Percentiles rank a stretch among this genome's conserved stretches.
Conservation (phyloP, 2,113 vertebrate genomes). For the Origma solitaria region DNA sequence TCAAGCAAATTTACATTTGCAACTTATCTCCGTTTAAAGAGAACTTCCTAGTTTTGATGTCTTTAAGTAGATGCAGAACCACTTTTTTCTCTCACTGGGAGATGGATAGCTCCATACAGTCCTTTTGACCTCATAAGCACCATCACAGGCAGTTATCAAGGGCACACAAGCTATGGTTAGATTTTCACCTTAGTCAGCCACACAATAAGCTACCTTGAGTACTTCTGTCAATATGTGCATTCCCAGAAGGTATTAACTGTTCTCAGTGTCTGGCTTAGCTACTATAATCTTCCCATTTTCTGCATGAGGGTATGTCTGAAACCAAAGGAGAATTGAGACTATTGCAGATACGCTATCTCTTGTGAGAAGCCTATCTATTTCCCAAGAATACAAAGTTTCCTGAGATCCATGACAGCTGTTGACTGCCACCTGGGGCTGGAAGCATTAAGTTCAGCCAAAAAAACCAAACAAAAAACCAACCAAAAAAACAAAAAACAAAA, state of each 20-base stretch:
- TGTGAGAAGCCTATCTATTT: neutral
- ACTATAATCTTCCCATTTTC: neutral
- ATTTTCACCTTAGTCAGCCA: neutral
- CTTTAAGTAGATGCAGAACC: neutral
- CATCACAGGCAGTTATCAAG: neutral
- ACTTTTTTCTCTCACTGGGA: neutral
- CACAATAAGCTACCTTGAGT: neutral
- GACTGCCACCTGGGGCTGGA: neutral
- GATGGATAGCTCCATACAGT: neutral
- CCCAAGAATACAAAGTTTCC: neutral
- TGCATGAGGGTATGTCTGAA: neutral
- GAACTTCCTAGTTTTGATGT: neutral
- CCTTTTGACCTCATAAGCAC: neutral
- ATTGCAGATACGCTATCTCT: accelerated
- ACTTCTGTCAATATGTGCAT: neutral
- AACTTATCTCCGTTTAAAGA: neutral
- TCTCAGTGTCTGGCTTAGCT: neutral
- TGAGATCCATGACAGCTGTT: neutral
- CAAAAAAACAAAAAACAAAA: neutral
- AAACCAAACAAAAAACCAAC: neutral
- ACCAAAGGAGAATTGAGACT: neutral
- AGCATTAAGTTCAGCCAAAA: neutral
- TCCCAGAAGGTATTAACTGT: neutral
- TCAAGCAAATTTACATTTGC: neutral
- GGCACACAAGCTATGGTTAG: neutral